Evolutionary conservation across 1,140 invertebrate species (phyloP).

Genomic region (Vollenhovia emeryi): DNA sequence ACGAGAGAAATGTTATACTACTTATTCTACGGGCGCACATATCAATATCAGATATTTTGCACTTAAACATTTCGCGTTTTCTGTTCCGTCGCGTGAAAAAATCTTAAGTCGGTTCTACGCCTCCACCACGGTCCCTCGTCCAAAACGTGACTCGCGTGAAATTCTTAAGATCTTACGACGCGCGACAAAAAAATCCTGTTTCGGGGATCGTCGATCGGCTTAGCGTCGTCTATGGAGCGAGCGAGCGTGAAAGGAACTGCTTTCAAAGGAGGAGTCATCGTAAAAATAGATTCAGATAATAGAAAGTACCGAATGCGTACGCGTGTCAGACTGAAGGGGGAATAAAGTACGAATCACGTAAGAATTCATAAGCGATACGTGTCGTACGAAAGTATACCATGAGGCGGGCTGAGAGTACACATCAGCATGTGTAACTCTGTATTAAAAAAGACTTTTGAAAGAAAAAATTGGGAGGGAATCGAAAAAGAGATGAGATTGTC

Average conservation of each 20-base stretch:
- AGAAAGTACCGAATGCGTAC: slow-evolving; percentile 69
- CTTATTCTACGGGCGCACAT: background rate
- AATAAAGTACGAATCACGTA: slow-evolving; percentile 57
- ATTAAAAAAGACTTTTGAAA: background rate
- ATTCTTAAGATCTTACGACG: slow-evolving; percentile 73
- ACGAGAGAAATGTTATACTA: background rate
- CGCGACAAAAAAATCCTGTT: slow-evolving; percentile 72
- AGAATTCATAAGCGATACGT: slow-evolving; percentile 49
- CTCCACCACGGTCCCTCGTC: slow-evolving; percentile 58
- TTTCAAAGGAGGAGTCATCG: slow-evolving; percentile 72
- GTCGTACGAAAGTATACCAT: slow-evolving; percentile 36
- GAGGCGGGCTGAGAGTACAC: slow-evolving; percentile 17
- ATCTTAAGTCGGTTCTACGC: slow-evolving; percentile 67
- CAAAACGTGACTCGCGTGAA: slow-evolving; percentile 76
- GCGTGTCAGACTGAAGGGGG: slow-evolving; percentile 59
- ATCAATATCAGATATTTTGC: slow-evolving; percentile 1
- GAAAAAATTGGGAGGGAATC: background rate
- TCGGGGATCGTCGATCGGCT: slow-evolving; percentile 76
- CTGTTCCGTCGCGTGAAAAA: slow-evolving; percentile 55
- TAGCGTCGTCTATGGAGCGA: slow-evolving; percentile 73
- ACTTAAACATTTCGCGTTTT: slow-evolving; percentile 52
- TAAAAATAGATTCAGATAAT: slow-evolving; percentile 75
- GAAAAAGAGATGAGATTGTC: background rate
- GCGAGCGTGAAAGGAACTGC: slow-evolving; percentile 67
- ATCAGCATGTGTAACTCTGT: background rate